These are phyloP conservation scores for Toxotes chatareus DNA, from an alignment of 2,113 vertebrate genomes.

Conservation along the genomic window DNA sequence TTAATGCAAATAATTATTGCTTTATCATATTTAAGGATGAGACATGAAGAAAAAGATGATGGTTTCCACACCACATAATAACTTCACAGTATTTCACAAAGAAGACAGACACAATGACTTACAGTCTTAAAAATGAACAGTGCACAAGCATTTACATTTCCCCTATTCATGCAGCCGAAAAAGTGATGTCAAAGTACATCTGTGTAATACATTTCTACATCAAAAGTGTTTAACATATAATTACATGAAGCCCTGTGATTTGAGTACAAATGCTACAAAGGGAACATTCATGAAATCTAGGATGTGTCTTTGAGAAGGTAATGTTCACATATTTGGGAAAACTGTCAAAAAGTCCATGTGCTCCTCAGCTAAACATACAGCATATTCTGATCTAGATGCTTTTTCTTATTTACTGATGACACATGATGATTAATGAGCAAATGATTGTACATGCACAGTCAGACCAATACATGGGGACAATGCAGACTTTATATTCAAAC, in stretches of 20 bases:
- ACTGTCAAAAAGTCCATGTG: conserved; percentile 51
- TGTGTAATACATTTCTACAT: conserved; percentile 38
- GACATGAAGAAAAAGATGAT: conserved; percentile 22
- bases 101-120: conserved; percentile 37
- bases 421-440: conserved; percentile 11
- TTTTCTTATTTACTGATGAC: conserved; percentile 17
- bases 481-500: neutral
- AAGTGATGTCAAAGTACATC: conserved; percentile 23
- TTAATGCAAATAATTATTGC: conserved; percentile 50
- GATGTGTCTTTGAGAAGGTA: conserved; percentile 7
- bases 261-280: conserved; percentile 58
- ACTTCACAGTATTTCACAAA: conserved; percentile 62
- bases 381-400: conserved; percentile 18
- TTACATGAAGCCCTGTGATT: conserved; percentile 23
- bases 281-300: conserved; percentile 50
- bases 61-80: conserved; percentile 45
- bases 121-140: conserved; percentile 37
- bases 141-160: conserved; percentile 47
- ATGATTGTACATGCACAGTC: conserved; percentile 43
- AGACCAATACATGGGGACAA: conserved; percentile 16
- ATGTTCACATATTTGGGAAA: conserved; percentile 62
- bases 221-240: conserved; percentile 26
- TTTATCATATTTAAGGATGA: conserved; percentile 64
- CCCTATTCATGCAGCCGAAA: conserved; percentile 50
- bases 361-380: conserved; percentile 28